Evolutionary conservation across 2,113 vertebrate genomes (phyloP), one percentile per base, ranked within the genome.

Genomic region (Butorides virescens): DNA sequence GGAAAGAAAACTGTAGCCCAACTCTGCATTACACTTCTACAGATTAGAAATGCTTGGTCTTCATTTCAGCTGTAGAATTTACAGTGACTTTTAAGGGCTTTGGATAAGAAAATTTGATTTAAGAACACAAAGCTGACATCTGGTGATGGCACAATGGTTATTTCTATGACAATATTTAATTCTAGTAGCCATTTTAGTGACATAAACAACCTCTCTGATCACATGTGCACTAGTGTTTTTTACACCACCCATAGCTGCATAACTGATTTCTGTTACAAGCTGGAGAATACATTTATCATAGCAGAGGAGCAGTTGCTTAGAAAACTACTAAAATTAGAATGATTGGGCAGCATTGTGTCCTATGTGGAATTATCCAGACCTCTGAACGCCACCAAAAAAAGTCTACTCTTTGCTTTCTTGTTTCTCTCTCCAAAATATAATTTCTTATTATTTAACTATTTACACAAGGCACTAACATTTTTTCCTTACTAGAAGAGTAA

Each of bases 201-300:
- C 59, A 88, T 66, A 93, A 92, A 63, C 83, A 61, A 75, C 30
- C 22, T 85, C 61, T 47, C 50, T 67, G 67, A 23, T 37, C 55
- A 78, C 30, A 46, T n/a, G 5, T 14, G 25, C n/a, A 46, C 46
- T 46, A 52, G 23, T 59, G 68, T 75, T 92, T 96, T 39, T 96
- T 90, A 84, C 10, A 42, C n/a, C 36, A 90, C 26, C 53, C 8
- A 32, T 47, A 81, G 61, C 49, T 90, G 32, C 14, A 5, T 42
- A 96, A 88, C 36, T 82, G 10, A 88, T 97, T 95, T 96, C 55
- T 55, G 71, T 89, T 93, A 86, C 34, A 42, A 95, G 23, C 15
- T 37, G 29, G 53, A 79, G 52, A 92, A 91, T 15, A 85, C 12
- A 56, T 72, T 93, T 93, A 42, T 53, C 22, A 79, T 7, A 92